These are phyloP conservation scores for Labeo catla DNA, from an alignment of 2,113 vertebrate genomes.

Conservation along the genomic window DNA sequence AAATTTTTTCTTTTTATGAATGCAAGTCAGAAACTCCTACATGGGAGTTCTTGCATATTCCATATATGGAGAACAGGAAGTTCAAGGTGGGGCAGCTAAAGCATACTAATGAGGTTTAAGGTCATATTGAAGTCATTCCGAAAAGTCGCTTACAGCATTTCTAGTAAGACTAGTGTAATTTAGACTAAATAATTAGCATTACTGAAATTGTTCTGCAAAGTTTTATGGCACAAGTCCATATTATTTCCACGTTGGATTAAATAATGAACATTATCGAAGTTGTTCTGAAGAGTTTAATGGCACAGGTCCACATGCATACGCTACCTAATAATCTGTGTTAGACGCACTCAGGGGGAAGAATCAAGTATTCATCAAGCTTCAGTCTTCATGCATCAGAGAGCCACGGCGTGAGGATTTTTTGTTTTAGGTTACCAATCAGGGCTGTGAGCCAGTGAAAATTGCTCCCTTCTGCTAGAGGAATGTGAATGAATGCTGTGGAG, in stretches of 20 bases:
- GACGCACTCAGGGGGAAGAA: slow-evolving; percentile 41
- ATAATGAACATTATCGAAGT: slow-evolving; percentile 28
- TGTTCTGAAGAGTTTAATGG: slow-evolving; percentile 20
- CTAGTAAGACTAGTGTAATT: background rate
- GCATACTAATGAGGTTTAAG: background rate
- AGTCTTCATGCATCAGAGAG: slow-evolving; percentile 11
- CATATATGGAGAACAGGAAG: background rate
- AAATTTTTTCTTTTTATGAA: background rate
- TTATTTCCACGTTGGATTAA: slow-evolving; percentile 27
- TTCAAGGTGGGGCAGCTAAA: background rate
- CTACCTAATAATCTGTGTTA: slow-evolving; percentile 49
- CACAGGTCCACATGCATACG: slow-evolving; percentile 53
- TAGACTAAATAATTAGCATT: slow-evolving; percentile 32
- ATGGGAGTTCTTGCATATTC: background rate
- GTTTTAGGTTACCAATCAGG: slow-evolving; percentile 60
- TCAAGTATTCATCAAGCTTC: slow-evolving; percentile 4
- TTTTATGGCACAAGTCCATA: slow-evolving; percentile 32
- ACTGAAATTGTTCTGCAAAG: slow-evolving; percentile 17
- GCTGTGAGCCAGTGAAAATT: slow-evolving; percentile 56
- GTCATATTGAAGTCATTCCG: background rate
- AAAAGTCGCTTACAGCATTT: background rate
- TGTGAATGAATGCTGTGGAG: background rate
- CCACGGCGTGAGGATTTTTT: slow-evolving; percentile 38
- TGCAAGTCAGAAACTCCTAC: background rate
- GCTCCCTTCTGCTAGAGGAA: slow-evolving; percentile 39